Evolutionary conservation across 2,113 vertebrate genomes (phyloP), one percentile per base, ranked within the genome.

Genomic region (Phrynosoma blainvillii): DNA sequence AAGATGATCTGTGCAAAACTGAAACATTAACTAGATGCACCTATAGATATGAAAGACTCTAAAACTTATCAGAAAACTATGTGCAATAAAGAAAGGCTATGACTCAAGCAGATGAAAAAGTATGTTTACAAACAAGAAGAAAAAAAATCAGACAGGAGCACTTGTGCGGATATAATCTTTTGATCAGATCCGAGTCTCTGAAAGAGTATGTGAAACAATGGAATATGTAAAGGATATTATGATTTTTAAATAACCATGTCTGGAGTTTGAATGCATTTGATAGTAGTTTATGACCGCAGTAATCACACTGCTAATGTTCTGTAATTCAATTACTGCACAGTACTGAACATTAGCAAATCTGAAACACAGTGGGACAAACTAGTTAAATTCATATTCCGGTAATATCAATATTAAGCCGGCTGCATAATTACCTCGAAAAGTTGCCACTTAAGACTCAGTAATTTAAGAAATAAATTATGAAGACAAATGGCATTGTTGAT

Each of bases 241-340:
- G 47, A 27, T 23, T 87, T 73, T 73, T 73, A 68, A 87, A 73
- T 80, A 80, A 73, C 23, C 10, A 2, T 18, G 40, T 76, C 68
- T 83, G 14, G 77, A 80, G 65, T 89, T 92, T 95, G 93, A 91
- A 87, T 96, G 94, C 52, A 89, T 94, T 90, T 93, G 90, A 93
- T 88, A 91, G 73, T 47, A 89, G 83, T 94, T 95, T 94, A 91
- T 30, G 25, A 93, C 94, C 77, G 91, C 94, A 89, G 92, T 93
- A 95, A 96, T 95, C 90, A 91, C 95, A 89, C 87, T 89, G 91
- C 90, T 96, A 96, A 96, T 96, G 92, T 93, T 97, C 94, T 95
- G 88, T 95, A 95, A 96, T 96, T 96, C 93, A 97, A 93, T 97
- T 96, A 95, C 79, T 92, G 73, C 87, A 70, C 91, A 93, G 90